phyloP scores from a whole-genome alignment of 2,888 invertebrate genomes.

The Miltochrista miniata region DNA sequence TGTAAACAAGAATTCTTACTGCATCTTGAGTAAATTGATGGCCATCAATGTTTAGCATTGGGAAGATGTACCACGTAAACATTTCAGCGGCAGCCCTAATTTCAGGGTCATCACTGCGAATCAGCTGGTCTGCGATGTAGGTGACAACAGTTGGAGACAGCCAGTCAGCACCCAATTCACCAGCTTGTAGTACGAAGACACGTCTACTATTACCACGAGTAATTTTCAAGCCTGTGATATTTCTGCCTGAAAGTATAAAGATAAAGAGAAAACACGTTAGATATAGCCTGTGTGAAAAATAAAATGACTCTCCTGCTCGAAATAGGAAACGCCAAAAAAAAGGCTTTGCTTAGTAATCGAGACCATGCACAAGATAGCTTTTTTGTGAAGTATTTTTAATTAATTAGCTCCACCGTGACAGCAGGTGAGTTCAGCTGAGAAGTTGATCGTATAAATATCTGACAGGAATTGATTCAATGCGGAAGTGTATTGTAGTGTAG shows the following conservation, averaged over 20 bases:
- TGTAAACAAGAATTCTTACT: slow-evolving; percentile 54
- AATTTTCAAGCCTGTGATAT: slow-evolving; percentile 76
- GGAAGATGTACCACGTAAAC: slow-evolving; percentile 90
- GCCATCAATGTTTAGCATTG: slow-evolving; percentile 90
- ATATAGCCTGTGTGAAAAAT: no score
- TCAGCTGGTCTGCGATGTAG: slow-evolving; percentile 84
- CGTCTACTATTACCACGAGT: slow-evolving; percentile 52
- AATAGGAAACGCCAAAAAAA: no score
- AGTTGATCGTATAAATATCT: no score
- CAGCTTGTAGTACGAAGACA: slow-evolving; percentile 68
- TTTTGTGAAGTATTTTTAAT: no score
- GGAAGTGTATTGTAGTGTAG: no score
- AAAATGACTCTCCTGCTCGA: no score
- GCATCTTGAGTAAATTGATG: slow-evolving; percentile 86
- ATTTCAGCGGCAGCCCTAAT: slow-evolving; percentile 76
- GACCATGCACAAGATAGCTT: no score
- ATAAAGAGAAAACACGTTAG: no score
- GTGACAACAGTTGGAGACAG: slow-evolving; percentile 86
- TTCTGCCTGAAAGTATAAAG: slow-evolving; percentile 51
- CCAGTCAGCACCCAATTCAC: slow-evolving; percentile 91
- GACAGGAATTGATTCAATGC: no score
- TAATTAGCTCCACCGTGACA: no score
- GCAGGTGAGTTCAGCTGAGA: no score
- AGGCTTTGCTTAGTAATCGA: no score
- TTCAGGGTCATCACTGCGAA: slow-evolving; percentile 78